phyloP scores from a whole-genome alignment of 2,113 vertebrate species.

The Aythya baeri region DNA sequence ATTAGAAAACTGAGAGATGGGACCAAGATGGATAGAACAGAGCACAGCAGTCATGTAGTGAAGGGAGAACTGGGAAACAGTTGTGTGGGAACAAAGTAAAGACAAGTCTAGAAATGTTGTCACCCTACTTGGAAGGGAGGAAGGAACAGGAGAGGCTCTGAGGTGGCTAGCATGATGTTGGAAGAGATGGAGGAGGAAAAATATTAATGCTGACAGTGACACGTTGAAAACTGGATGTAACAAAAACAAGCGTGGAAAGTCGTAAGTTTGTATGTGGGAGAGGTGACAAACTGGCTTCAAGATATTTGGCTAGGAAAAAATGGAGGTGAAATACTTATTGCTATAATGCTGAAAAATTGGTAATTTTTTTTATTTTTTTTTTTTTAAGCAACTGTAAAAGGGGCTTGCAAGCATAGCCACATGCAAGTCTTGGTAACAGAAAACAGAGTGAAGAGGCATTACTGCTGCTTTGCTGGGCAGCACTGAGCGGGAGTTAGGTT shows the following conservation, averaged over 20 bases:
- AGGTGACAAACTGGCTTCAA: not conserved
- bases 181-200: constrained; percentile 3
- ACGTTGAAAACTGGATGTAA: not conserved
- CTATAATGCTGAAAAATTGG: too few relatives aligned
- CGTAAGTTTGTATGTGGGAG: not conserved
- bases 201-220: not conserved
- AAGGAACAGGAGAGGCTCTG: not conserved
- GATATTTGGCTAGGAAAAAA: not conserved
- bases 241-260: not conserved
- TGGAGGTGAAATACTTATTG: not conserved
- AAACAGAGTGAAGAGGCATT: not conserved
- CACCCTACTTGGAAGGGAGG: not conserved
- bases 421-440: not conserved
- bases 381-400: too few relatives aligned
- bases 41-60: not conserved
- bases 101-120: not conserved
- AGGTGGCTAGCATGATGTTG: not conserved
- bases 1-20: not conserved
- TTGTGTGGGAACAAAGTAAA: not conserved
- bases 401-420: not conserved
- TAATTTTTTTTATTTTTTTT: too few relatives aligned
- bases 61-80: not conserved
- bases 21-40: not conserved
- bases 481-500: rapidly evolving
- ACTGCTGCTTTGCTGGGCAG: not conserved